phyloP scores from a whole-genome alignment of 2,113 vertebrate genomes.

The Eudorcas thomsonii region DNA sequence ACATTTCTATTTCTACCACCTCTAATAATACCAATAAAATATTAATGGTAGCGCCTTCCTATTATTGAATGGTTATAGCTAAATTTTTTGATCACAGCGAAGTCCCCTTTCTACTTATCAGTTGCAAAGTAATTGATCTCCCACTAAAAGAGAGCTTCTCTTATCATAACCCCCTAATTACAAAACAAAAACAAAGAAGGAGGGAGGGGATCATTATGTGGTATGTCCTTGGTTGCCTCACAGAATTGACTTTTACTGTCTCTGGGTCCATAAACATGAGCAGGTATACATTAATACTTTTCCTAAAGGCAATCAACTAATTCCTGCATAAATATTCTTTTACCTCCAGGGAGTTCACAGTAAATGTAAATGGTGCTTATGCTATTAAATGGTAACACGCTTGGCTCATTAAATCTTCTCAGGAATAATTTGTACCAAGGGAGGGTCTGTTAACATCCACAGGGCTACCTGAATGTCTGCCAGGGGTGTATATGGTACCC shows the following conservation, averaged over 20 bases:
- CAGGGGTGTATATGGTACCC: not conserved
- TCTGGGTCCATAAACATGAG: constrained; percentile 23
- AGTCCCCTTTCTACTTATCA: not conserved
- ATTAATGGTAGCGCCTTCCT: not conserved
- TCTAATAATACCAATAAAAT: not conserved
- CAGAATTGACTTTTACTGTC: constrained; percentile 19
- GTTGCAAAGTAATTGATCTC: not conserved
- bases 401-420: constrained; percentile 50
- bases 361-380: constrained; percentile 53
- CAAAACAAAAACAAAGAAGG: not conserved
- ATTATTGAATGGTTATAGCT: not conserved
- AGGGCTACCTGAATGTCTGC: not conserved
- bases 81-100: not conserved
- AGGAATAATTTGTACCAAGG: constrained; percentile 27
- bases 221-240: not conserved
- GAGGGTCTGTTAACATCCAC: constrained; percentile 33
- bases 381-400: constrained; percentile 20
- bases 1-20: not conserved
- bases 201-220: not conserved
- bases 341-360: constrained; percentile 31
- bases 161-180: not conserved
- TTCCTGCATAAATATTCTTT: constrained; percentile 39
- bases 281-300: constrained; percentile 44
- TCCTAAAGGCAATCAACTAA: constrained; percentile 41
- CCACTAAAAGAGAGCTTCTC: constrained; percentile 11